Conservation (phyloP, 2,113 vertebrate species). For the Zeus faber region DNA sequence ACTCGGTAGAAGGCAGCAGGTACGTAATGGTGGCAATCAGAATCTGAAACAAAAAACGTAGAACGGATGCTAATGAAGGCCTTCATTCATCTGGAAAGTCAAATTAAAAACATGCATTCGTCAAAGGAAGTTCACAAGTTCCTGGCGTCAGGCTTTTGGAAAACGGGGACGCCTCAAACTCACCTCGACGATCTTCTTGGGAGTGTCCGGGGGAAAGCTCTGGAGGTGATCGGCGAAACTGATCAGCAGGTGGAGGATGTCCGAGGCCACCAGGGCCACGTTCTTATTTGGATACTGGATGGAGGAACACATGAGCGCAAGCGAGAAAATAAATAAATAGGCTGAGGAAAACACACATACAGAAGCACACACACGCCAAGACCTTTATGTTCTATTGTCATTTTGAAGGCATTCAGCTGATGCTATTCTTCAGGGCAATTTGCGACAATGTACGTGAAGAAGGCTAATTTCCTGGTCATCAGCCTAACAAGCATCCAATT, state of each 20-base stretch:
- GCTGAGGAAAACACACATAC: not conserved
- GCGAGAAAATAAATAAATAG: not conserved
- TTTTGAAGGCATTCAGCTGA: not conserved
- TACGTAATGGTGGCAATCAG: constrained; percentile 96
- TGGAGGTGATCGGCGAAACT: constrained; percentile 91
- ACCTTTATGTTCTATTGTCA: constrained; percentile 16
- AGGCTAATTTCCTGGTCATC: constrained; percentile 16
- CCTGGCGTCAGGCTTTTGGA: too few species aligned
- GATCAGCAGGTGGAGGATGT: constrained; percentile 92
- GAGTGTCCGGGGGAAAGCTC: constrained; percentile 87
- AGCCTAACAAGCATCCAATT: not conserved
- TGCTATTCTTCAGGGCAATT: not conserved
- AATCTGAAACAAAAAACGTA: constrained; percentile 74
- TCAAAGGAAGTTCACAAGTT: too few species aligned
- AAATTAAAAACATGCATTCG: too few species aligned
- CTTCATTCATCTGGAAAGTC: too few species aligned
- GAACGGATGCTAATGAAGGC: too few species aligned
- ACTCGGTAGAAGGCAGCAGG: constrained; percentile 90
- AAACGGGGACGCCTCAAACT: not conserved
- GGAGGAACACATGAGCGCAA: constrained; percentile 21
- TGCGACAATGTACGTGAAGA: constrained; percentile 1
- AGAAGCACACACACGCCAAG: not conserved
- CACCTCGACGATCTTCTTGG: constrained; percentile 96
- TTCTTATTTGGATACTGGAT: constrained; percentile 94
- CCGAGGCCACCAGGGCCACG: constrained; percentile 93